Base-by-base conservation (phyloP, 2,113 vertebrate species). In the Polyodon spathula region DNA sequence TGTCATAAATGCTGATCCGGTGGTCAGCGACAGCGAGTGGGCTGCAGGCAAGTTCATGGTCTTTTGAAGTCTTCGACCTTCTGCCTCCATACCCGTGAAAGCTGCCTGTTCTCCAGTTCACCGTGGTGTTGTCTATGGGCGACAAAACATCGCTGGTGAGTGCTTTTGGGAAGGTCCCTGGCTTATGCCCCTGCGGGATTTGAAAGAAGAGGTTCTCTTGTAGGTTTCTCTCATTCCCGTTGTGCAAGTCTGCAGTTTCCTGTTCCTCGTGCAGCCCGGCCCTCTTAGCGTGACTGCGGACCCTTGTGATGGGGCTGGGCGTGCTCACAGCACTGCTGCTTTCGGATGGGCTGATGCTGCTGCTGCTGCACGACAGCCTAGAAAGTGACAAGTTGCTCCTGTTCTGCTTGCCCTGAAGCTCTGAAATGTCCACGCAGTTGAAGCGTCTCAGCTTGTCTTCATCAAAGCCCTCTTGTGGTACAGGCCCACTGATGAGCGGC, bases 91-190 rank as follows among this genome's bases (percentile, higher is more conserved):
- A 87, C 1, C 88, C 88, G 3, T 92, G 92, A 69, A 91, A 93
- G 55, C 88, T 92, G 54, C 89, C 91, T 0, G 90, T 92, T 68
- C 89, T 80, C 90, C 90, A 92, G 77, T 84, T 90, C 61, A 91
- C 68, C 0, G 84, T 82, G 39, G 80, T 78, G 69, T 53, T 69
- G 64, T 89, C 81, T 51, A 48, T 60, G 1, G 78, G 71, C 8
- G 68, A 66, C 3, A 81, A 54, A 11, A 66, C 74, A 48, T 78
- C 79, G 10, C 85, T 82, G 0, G 74, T 71, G 8, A 93, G 88
- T 2, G 75, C 80, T 56, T 73, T 86, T 40, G 92, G 92, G 73
- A 95, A 95, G 2, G 91, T 92, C 12, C 92, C 92, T 3, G 89
- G 89, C 67, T 92, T 93, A 71, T 93, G 89, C 56, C 85, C 87